A percentile compares a stretch with the other conserved stretches of the same genome.
phyloP scores from a whole-genome alignment of 2,113 vertebrate genomes.

The Paramisgurnus dabryanus region DNA sequence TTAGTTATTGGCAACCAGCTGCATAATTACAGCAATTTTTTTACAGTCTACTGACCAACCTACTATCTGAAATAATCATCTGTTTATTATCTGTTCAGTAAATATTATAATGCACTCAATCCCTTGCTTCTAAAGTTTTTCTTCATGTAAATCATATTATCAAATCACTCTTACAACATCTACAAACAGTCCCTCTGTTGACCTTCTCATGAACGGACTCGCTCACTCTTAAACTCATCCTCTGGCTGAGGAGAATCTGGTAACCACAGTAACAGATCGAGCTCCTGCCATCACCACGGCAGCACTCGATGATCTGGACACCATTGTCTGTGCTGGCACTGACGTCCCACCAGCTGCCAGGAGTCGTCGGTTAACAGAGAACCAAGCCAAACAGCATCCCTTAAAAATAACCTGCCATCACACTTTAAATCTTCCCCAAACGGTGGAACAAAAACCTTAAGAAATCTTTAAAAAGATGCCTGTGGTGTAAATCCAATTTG shows the following conservation, averaged over 20 bases:
- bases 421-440: slow-evolving; percentile 32
- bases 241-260: slow-evolving; percentile 30
- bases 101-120: slow-evolving; percentile 3
- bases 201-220: slow-evolving; percentile 34
- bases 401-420: slow-evolving; percentile 26
- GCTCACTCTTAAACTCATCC: slow-evolving; percentile 25
- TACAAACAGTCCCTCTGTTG: background rate
- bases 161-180: background rate
- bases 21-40: no score
- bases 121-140: background rate
- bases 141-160: background rate
- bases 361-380: slow-evolving; percentile 32
- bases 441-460: slow-evolving; percentile 11
- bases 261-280: slow-evolving; percentile 54
- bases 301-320: slow-evolving; percentile 36
- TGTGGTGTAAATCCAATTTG: background rate
- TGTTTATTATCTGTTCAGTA: background rate
- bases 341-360: slow-evolving; percentile 35
- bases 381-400: slow-evolving; percentile 29
- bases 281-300: slow-evolving; percentile 37
- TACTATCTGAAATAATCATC: background rate
- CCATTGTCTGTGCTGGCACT: slow-evolving; percentile 27
- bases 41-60: no score
- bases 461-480: background rate
- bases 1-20: no score